Conservation (phyloP, 1,140 invertebrate genomes). For the Drosophila lacteicornis region DNA sequence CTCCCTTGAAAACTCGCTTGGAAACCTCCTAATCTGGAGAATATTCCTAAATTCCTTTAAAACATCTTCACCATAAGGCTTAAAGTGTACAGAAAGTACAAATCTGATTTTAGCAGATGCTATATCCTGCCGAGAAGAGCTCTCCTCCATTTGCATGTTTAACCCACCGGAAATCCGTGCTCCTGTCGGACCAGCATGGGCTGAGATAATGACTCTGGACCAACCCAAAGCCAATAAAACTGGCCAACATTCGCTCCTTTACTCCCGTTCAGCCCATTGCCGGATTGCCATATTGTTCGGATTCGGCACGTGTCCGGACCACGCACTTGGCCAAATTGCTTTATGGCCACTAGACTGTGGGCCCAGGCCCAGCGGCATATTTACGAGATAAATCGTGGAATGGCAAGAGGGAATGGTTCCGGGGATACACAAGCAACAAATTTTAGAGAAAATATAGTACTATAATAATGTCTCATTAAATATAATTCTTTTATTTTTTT, state of each 20-base stretch:
- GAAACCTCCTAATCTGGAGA: too few relatives aligned
- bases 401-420: constrained; percentile 29
- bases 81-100: not conserved
- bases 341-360: constrained; percentile 44
- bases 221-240: constrained; percentile 59
- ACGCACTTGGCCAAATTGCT: constrained; percentile 62
- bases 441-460: not conserved
- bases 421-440: not conserved
- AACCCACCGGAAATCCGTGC: constrained; percentile 17
- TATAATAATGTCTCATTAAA: too few relatives aligned
- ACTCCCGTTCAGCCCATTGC: not conserved
- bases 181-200: constrained; percentile 9
- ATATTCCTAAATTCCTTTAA: too few relatives aligned
- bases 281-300: constrained; percentile 13
- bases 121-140: not conserved
- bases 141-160: constrained; percentile 21
- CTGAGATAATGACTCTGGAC: constrained; percentile 53
- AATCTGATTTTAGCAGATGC: constrained; percentile 2
- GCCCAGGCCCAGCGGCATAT: constrained; percentile 34
- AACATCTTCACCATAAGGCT: not conserved
- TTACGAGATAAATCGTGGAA: constrained; percentile 30
- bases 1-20: too few relatives aligned
- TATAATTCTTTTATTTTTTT: too few relatives aligned
- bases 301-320: constrained; percentile 41
- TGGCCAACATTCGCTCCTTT: constrained; percentile 25